These are phyloP conservation scores for Aspidapion aeneum DNA, from an alignment of 2,888 invertebrate genomes.

Conservation along the genomic window DNA sequence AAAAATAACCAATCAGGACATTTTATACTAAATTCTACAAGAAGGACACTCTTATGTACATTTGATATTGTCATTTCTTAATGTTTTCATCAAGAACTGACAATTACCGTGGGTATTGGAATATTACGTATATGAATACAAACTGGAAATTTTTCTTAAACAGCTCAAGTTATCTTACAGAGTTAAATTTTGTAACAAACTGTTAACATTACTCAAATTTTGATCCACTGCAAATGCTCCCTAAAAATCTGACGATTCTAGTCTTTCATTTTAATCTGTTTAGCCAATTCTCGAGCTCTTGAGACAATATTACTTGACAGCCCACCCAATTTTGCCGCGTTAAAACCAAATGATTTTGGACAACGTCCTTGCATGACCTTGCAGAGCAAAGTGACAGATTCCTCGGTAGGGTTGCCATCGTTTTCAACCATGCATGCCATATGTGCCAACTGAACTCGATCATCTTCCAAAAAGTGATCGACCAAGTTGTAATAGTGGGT, in stretches of 20 bases:
- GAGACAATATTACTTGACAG: conserved; percentile 67
- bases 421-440: conserved; percentile 99
- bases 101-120: too few relatives aligned
- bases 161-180: too few relatives aligned
- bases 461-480: conserved; percentile 68
- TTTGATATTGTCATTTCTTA: too few relatives aligned
- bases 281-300: conserved; percentile 51
- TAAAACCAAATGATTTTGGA: conserved; percentile 98
- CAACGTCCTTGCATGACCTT: conserved; percentile 88
- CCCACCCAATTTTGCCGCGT: conserved; percentile 93
- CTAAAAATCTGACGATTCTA: conserved; percentile 28
- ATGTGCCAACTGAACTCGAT: conserved; percentile 73
- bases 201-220: too few relatives aligned
- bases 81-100: too few relatives aligned
- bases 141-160: too few relatives aligned
- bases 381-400: conserved; percentile 95
- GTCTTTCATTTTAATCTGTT: conserved; percentile 35
- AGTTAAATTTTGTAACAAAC: too few relatives aligned
- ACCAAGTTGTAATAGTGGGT: conserved; percentile 95
- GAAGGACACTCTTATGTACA: too few relatives aligned
- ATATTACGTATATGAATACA: too few relatives aligned
- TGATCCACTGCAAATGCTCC: too few relatives aligned
- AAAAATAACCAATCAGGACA: too few relatives aligned
- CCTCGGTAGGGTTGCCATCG: conserved; percentile 78
- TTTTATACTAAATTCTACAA: too few relatives aligned